These are phyloP conservation scores for Harpalus rufipes DNA, from an alignment of 2,888 invertebrate genomes.

Conservation along the genomic window DNA sequence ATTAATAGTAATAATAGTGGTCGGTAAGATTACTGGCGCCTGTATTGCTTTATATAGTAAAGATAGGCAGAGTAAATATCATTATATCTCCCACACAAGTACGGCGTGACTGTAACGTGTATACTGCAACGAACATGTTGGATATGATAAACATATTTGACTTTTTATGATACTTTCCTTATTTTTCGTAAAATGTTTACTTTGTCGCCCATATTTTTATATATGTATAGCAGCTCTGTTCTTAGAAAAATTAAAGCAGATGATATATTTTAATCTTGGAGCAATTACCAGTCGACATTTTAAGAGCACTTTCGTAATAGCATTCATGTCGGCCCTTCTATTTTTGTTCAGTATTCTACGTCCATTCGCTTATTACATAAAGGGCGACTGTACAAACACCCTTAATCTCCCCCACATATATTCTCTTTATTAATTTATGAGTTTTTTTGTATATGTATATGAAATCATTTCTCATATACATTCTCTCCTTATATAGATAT, in stretches of 20 bases:
- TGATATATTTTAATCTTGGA: neutral
- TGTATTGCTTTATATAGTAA: conserved; percentile 40
- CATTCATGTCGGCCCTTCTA: neutral
- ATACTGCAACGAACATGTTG: neutral
- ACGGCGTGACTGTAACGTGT: neutral
- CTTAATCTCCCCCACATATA: neutral
- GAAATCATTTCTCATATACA: neutral
- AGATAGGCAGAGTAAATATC: conserved; percentile 12
- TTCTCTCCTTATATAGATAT: neutral
- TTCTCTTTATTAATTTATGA: neutral
- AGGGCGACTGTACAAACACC: neutral
- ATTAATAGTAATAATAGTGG: conserved; percentile 35
- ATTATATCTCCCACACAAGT: conserved; percentile 19
- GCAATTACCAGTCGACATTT: neutral
- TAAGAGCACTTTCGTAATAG: neutral
- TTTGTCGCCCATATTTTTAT: too few relatives aligned
- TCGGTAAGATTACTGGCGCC: conserved; percentile 42
- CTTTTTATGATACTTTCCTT: neutral
- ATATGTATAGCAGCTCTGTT: too few relatives aligned
- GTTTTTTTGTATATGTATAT: neutral
- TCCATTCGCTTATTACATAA: neutral
- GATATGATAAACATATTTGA: neutral
- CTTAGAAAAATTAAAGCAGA: neutral
- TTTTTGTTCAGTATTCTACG: neutral
- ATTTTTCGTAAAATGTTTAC: neutral